phyloP scores from a whole-genome alignment of 2,113 vertebrate genomes.

The Calidris pygmaea region DNA sequence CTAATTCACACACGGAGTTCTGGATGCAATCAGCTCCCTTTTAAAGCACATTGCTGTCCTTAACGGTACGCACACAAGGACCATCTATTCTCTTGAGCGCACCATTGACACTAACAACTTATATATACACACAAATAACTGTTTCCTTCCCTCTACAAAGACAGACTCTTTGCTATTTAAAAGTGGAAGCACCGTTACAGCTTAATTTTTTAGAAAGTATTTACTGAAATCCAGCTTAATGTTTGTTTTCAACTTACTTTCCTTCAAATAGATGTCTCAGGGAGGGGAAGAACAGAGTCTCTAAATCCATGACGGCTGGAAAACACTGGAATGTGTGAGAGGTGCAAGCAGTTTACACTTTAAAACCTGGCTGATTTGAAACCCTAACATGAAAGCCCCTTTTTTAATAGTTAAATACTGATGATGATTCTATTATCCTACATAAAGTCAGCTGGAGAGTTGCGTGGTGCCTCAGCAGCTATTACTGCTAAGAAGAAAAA shows the following conservation, averaged over 20 bases:
- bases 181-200: background rate
- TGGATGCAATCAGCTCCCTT: background rate
- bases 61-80: background rate
- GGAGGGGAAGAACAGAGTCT: background rate
- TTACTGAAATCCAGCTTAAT: background rate
- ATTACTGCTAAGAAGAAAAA: background rate
- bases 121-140: background rate
- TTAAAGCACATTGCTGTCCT: background rate
- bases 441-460: background rate
- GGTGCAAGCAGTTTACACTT: background rate
- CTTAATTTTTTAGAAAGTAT: background rate
- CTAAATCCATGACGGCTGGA: background rate
- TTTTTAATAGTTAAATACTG: background rate
- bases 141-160: background rate
- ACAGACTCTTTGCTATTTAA: background rate
- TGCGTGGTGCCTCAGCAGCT: background rate
- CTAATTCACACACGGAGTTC: background rate
- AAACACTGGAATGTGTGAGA: background rate
- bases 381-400: background rate
- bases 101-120: background rate
- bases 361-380: background rate
- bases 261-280: background rate
- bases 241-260: background rate
- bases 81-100: background rate
- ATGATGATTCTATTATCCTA: background rate